These are phyloP conservation scores for Euglossa dilemma DNA, from an alignment of 1,140 invertebrate species.

Conservation along the genomic window DNA sequence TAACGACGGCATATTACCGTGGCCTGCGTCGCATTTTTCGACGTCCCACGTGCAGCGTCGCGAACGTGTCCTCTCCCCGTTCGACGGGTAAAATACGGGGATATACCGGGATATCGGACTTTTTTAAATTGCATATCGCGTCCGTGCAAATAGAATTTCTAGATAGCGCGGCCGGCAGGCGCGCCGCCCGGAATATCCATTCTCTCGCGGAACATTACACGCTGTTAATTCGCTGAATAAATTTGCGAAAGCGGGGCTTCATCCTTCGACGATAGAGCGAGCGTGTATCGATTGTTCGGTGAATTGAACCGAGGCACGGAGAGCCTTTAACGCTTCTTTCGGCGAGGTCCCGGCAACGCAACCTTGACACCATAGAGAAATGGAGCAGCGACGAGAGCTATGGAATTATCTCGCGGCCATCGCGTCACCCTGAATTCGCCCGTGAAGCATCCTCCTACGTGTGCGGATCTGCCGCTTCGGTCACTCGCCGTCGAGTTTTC, in stretches of 20 bases:
- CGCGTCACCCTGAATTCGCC: not conserved
- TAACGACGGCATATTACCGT: conserved; percentile 5
- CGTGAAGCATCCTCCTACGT: not conserved
- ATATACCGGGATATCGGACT: not conserved
- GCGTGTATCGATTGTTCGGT: not conserved
- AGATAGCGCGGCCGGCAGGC: too few relatives aligned
- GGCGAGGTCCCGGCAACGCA: not conserved
- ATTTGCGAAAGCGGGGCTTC: not conserved
- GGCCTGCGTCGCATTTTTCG: not conserved
- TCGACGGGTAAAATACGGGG: not conserved
- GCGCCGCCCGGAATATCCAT: not conserved
- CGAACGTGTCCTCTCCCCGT: not conserved
- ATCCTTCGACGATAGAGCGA: not conserved
- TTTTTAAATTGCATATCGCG: not conserved
- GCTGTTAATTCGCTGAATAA: not conserved
- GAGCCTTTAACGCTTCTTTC: not conserved
- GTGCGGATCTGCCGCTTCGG: not conserved
- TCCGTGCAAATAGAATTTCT: not conserved
- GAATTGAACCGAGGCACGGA: not conserved
- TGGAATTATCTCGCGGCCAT: not conserved
- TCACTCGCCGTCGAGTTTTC: too few relatives aligned
- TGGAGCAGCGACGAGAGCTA: conserved; percentile 9
- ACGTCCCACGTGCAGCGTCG: not conserved
- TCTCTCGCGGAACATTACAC: not conserved
- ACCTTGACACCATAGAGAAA: conserved; percentile 16